Evolutionary conservation across 2,113 vertebrate species (phyloP), one percentile per base, ranked within the genome.

Genomic region (Oncorhynchus gorbuscha): DNA sequence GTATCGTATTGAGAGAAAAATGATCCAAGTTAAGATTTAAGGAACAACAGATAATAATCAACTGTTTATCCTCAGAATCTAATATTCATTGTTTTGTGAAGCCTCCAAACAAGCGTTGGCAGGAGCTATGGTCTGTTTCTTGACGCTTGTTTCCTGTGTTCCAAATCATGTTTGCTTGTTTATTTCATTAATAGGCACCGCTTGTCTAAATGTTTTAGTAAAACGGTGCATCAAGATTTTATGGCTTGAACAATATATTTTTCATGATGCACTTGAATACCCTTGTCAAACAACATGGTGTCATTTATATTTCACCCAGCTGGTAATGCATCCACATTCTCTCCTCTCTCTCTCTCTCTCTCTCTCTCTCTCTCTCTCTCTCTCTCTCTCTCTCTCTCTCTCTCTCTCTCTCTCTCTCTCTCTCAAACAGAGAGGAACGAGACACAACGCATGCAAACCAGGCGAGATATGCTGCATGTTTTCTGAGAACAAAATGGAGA

Each of bases 181-280:
- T 93, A 92, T 92, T 92, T 92, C 90, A 92, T 93, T 92, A 93
- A 93, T 90, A 84, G 88, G 89, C 85, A 90, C 82, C 85, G 86
- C 90, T 92, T 90, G 86, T 87, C 88, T 85, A 91, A 88, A 90
- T 91, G 90, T 92, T 93, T 93, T 92, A 90, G 88, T 92, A 92
- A 93, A 93, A 92, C 45, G 80, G 51, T 75, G 82, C 92, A 93
- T 93, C 90, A 93, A 93, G 90, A 92, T 93, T 94, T 93, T 77
- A 94, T 92, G 86, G 82, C 81, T 71, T 89, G 90, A 92, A 91
- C 84, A 87, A 91, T 93, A 86, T 94, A 89, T 93, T 90, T 94
- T 93, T 93, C 88, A 94, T 94, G 91, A 90, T 84, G 83, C 87
- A 85, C 93, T 94, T 92, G 87, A 91, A 92, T 92, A 89, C 90